phyloP scores from a whole-genome alignment of 2,888 invertebrate species.

The Halictus ligatus region DNA sequence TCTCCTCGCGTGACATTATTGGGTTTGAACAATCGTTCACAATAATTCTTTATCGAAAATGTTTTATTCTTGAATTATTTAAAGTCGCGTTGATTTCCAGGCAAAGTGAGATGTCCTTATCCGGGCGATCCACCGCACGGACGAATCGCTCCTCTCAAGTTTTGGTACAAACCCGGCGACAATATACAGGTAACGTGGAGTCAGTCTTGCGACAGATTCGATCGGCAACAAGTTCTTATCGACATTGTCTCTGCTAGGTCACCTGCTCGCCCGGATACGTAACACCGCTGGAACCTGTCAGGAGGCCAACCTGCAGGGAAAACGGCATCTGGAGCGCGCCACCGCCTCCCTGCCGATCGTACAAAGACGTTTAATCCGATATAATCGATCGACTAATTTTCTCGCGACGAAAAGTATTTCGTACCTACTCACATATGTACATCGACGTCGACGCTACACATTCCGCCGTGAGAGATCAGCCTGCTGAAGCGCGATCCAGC shows the following conservation, averaged over 20 bases:
- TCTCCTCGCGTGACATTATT: too few relatives aligned
- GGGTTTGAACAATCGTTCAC: too few relatives aligned
- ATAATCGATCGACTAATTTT: not conserved
- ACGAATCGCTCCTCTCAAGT: conserved; percentile 89
- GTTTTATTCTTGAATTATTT: too few relatives aligned
- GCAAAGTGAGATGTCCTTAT: conserved; percentile 90
- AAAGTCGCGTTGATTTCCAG: conserved; percentile 80
- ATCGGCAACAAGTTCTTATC: not conserved
- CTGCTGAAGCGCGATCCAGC: not conserved
- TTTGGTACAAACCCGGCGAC: conserved; percentile 91
- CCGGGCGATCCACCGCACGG: conserved; percentile 90
- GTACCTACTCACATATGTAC: not conserved
- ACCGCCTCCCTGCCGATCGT: conserved; percentile 89
- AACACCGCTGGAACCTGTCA: conserved; percentile 85
- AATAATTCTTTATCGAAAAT: too few relatives aligned
- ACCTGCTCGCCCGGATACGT: conserved; percentile 89
- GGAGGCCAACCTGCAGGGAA: conserved; percentile 87
- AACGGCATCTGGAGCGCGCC: conserved; percentile 90
- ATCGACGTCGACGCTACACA: not conserved
- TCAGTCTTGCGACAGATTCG: not conserved
- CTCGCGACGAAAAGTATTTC: not conserved
- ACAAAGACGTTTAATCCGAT: conserved; percentile 85
- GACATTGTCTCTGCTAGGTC: conserved; percentile 79
- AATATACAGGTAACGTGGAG: conserved; percentile 85
- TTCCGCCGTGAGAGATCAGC: not conserved